Evolutionary conservation across 1,140 invertebrate species (phyloP), one percentile per base, ranked within the genome.

Genomic region (Drosophila lacteicornis): DNA sequence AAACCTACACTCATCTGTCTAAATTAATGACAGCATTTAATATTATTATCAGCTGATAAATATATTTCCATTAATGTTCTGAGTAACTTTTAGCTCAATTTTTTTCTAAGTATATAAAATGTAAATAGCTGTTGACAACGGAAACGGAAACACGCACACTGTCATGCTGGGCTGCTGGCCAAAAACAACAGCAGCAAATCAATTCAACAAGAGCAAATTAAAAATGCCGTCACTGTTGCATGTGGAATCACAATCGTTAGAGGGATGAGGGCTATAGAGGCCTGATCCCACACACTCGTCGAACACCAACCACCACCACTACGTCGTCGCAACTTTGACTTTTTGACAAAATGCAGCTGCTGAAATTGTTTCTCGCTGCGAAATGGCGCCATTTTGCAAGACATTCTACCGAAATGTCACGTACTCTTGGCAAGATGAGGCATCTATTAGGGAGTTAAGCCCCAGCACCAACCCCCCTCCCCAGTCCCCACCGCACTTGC

Each of bases 221-320:
- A 88, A 90, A 85, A 88, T 84, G 74, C 60, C 68, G 69, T 56
- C 81, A 56, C 84, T 88, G 76, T 83, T 88, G 80, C 76, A 75
- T 82, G 63, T 68, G 58, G 42, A 62, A 82, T 86, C 55, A 78
- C 60, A 66, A 62, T 75, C 65, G 60, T 56, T 51, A 30, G 30
- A 17, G 11, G 3, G 33, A 33, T 36, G 33, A 11, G 9, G 9
- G 9, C 33, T 11, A 11, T 36, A 36, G 33, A 36, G 11, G 33
- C 33, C 33, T 11, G 33, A 36, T 11, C 33, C 25, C 49, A 33
- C 3, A 46, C 11, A 46, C 43, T 11, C 11, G 17, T 9, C 45
- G 19, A 15, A 8, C 30, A 12, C 33, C 36, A 51, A 45, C 43
- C 19, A 30, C 33, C 43, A 40, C 27, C 50, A 27, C 45, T 40